Base-by-base conservation (phyloP, 2,888 invertebrate genomes). In the Tholera decimalis region DNA sequence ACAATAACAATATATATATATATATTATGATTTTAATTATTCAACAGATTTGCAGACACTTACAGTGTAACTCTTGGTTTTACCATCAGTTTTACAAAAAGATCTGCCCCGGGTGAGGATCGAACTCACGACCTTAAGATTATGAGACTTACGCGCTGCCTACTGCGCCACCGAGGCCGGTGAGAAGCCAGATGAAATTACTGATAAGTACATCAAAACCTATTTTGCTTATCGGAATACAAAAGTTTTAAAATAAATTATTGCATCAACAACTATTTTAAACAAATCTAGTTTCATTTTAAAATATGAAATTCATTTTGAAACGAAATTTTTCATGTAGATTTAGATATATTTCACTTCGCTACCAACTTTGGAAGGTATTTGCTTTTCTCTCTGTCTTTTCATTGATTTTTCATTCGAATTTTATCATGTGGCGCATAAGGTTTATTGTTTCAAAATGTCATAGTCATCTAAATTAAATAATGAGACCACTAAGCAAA, bases 91-190 rank as follows among this genome's bases (percentile, higher is more conserved):
- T 26, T 8, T 11, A 62, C 65, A 65, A 74, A 74, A 74, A 74
- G 71, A 50, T 74, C 43, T 74, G 73, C 71, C 76, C 82, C 82
- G 78, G 80, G 82, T 80, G 78, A 82, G 82, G 80, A 81, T 81
- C 76, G 82, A 81, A 80, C 81, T 78, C 81, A 80, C 98, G 98
- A 98, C 98, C 98, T 98, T 98, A 97, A 97, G 97, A 97, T 97
- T 97, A 97, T 97, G 97, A 97, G 97, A 97, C 97, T 97, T 97
- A 97, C 97, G 97, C 97, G 97, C 97, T 97, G 96, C 97, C 97
- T 97, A 97, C 97, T 97, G 97, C 97, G 97, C 97, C 96, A 97
- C 97, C 97, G 97, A 97, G 97, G 97, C 97, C 18, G 54, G 35
- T 76, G 7, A 0, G 0, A 0, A 0, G 0, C 0, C 0, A 0